Conservation (phyloP, 2,888 invertebrate genomes). For the Sipha maydis region DNA sequence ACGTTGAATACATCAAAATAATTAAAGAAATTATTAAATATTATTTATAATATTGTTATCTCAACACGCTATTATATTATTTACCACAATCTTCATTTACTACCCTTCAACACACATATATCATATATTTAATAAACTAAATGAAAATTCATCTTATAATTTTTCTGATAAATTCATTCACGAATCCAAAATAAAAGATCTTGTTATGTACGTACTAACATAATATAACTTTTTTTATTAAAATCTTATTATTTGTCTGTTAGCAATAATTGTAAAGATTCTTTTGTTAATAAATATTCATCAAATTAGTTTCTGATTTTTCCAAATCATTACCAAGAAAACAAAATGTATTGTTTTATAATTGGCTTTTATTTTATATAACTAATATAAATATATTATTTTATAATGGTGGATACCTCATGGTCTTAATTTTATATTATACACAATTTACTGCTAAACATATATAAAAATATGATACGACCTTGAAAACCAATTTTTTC, state of each 20-base stretch:
- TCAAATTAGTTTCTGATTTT: not conserved
- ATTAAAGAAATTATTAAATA: not conserved
- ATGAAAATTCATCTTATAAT: conserved; percentile 8
- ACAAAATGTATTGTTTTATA: not conserved
- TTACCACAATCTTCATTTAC: conserved; percentile 15
- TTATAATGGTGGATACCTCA: too few relatives aligned
- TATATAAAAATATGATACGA: not conserved
- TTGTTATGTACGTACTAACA: not conserved
- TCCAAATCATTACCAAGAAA: not conserved
- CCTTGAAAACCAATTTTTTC: not conserved
- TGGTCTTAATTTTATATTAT: too few relatives aligned
- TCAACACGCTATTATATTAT: conserved; percentile 22
- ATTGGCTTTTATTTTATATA: not conserved
- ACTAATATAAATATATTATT: too few relatives aligned
- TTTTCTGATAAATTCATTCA: not conserved
- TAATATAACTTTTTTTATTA: not conserved
- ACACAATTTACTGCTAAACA: too few relatives aligned
- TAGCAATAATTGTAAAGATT: too few relatives aligned
- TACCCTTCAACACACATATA: conserved; percentile 31
- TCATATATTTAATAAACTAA: not conserved
- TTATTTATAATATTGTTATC: not conserved
- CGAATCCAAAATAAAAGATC: not conserved
- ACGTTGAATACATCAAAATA: not conserved
- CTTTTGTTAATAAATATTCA: not conserved
- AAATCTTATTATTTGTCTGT: too few relatives aligned